phyloP scores from a whole-genome alignment of 2,888 invertebrate genomes.

The Lissonota sp. region DNA sequence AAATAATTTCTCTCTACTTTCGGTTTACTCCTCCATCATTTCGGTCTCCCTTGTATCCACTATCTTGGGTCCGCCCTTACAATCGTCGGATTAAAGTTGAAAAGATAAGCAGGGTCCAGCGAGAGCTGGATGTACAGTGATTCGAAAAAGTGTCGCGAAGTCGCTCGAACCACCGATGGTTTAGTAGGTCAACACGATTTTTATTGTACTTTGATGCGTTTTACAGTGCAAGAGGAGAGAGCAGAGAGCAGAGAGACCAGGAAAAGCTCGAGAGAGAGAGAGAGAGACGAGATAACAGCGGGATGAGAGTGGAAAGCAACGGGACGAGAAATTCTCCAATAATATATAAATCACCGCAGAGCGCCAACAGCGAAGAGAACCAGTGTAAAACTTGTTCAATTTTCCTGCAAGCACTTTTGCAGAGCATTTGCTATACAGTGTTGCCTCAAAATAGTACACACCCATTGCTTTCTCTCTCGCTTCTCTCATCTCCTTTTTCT shows the following conservation, averaged over 20 bases:
- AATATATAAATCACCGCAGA: slow-evolving; percentile 59
- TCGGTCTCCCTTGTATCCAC: too few species aligned
- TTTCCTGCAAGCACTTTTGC: slow-evolving; percentile 56
- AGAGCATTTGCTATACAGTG: slow-evolving; percentile 2
- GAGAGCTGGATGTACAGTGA: slow-evolving; percentile 6
- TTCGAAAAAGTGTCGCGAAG: slow-evolving; percentile 44
- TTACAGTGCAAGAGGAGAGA: slow-evolving; percentile 14
- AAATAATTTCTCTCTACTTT: too few species aligned
- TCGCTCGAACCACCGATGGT: slow-evolving; percentile 1
- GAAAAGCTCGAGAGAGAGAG: not conserved
- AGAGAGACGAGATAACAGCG: slow-evolving; percentile 11
- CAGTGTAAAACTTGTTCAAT: slow-evolving; percentile 60
- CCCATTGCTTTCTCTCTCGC: too few species aligned
- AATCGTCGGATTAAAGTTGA: not conserved
- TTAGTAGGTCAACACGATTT: slow-evolving; percentile 58
- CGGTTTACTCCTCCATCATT: too few species aligned
- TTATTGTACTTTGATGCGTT: slow-evolving; percentile 62
- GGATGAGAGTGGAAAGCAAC: slow-evolving; percentile 44
- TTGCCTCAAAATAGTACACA: slow-evolving; percentile 33
- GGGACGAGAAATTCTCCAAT: slow-evolving; percentile 63
- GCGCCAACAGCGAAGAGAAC: slow-evolving; percentile 36
- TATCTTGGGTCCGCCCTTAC: too few species aligned
- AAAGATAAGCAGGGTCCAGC: slow-evolving; percentile 39
- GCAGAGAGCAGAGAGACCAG: slow-evolving; percentile 12
- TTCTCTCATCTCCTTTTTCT: too few species aligned